These are phyloP conservation scores for Alouatta palliata DNA, from an alignment of 2,113 vertebrate species.

Conservation along the genomic window DNA sequence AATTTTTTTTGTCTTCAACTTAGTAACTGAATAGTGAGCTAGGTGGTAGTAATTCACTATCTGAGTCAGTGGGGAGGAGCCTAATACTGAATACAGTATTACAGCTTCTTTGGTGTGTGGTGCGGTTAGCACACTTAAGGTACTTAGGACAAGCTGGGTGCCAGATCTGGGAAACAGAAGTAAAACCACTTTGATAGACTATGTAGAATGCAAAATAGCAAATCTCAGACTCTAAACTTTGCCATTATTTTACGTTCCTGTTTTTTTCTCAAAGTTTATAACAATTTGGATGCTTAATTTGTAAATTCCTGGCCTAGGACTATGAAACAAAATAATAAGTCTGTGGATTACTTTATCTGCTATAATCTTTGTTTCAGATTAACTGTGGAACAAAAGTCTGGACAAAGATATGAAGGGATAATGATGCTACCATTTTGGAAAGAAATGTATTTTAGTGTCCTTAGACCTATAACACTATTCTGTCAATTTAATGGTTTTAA, in stretches of 20 bases:
- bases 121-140: slow-evolving; percentile 70
- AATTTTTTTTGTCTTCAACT: slow-evolving; percentile 62
- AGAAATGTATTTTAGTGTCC: not conserved
- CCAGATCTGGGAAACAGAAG: slow-evolving; percentile 5
- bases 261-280: not conserved
- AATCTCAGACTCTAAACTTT: slow-evolving; percentile 1
- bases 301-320: not conserved
- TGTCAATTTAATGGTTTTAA: not conserved
- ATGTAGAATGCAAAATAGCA: not conserved
- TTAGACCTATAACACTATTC: not conserved
- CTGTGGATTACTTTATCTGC: slow-evolving; percentile 51
- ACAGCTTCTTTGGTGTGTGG: slow-evolving; percentile 79
- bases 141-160: slow-evolving; percentile 64
- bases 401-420: slow-evolving; percentile 65
- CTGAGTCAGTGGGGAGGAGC: slow-evolving; percentile 73
- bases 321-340: not conserved
- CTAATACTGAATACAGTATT: slow-evolving; percentile 72
- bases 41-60: slow-evolving; percentile 70
- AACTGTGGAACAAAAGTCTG: slow-evolving; percentile 39
- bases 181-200: not conserved
- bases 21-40: slow-evolving; percentile 58
- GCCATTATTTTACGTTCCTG: not conserved
- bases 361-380: slow-evolving; percentile 53
- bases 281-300: not conserved
- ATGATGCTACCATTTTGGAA: not conserved